Evolutionary conservation across 2,888 invertebrate genomes (phyloP), one percentile per base, ranked within the genome.

Genomic region (Calameuta idolon): DNA sequence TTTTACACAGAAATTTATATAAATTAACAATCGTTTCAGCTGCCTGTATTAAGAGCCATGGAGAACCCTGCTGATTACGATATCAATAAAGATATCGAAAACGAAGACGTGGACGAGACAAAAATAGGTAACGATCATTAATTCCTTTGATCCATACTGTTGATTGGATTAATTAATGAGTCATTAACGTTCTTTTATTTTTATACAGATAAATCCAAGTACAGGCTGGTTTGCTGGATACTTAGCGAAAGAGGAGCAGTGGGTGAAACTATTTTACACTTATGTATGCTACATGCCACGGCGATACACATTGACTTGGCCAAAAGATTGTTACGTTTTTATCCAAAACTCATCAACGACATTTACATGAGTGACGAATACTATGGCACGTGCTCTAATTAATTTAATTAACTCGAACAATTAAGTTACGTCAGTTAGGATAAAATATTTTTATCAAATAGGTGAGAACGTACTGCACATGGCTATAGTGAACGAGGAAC

Each of bases 401-500:
- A 11, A n/a, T 68, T 35, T 34, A 68, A 15, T n/a, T 74, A 11
- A 73, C 33, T 69, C 31, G 71, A 76, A 15, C 5, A n/a, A 71
- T 33, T 4, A 34, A 77, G 71, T 55, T 33, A 74, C 74, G 37
- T 2, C 0, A 23, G 23, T 55, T 23, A 55, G 2, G 5, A 23
- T 55, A 55, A 81, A 9, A 37, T 55, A 30, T 30, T 30, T n/a
- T 31, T 68, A 35, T 68, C 30, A n/a, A 73, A 23, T 78, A 96
- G 97, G 98, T 1, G 99, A 99, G 91, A 98, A 96, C 89, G 97
- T 97, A 0, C 93, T 99, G 1, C 99, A 99, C 90, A 98, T 99
- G 91, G 98, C 99, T 4, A 98, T 99, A 84, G 98, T 99, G 0
- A 99, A 99, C 92, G 99, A 99, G 90, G 99, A 99, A 90, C 98